These are phyloP conservation scores for Chalcosyrphus nemorum DNA, from an alignment of 2,888 invertebrate genomes.

Conservation along the genomic window DNA sequence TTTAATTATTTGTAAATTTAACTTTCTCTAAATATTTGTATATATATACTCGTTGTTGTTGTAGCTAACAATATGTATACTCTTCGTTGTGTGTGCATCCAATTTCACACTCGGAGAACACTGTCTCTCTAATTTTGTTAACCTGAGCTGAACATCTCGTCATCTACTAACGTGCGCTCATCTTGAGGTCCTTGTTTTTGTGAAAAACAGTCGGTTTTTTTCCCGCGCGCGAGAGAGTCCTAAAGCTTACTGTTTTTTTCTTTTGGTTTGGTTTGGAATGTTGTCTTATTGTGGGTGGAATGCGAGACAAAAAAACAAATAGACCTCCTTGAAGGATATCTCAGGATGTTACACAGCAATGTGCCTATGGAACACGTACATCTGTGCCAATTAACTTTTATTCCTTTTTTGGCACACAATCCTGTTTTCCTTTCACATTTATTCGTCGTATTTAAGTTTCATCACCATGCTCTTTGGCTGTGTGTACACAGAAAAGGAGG, in stretches of 20 bases:
- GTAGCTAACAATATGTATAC: slow-evolving; percentile 6
- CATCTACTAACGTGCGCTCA: neutral
- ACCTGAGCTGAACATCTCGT: slow-evolving; percentile 23
- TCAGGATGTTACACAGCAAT: slow-evolving; percentile 24
- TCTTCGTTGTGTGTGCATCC: slow-evolving; percentile 54
- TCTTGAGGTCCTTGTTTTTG: neutral
- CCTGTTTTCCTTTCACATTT: slow-evolving; percentile 46
- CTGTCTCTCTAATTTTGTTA: slow-evolving; percentile 36
- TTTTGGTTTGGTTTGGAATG: too few species aligned
- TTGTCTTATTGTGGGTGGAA: neutral
- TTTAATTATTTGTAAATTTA: slow-evolving; percentile 54
- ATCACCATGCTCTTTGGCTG: slow-evolving; percentile 29
- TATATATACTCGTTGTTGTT: neutral
- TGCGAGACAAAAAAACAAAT: neutral
- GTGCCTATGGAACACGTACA: slow-evolving; percentile 52
- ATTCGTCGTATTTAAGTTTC: slow-evolving; percentile 54
- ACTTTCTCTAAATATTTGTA: slow-evolving; percentile 27
- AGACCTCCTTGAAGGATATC: slow-evolving; percentile 22
- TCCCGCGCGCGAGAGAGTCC: slow-evolving; percentile 51
- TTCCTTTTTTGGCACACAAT: slow-evolving; percentile 50
- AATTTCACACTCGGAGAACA: slow-evolving; percentile 59
- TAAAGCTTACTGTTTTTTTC: slow-evolving; percentile 34
- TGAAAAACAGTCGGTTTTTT: neutral
- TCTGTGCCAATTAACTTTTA: slow-evolving; percentile 60
- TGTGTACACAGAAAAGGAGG: slow-evolving; percentile 26